A percentile compares a stretch with the other conserved stretches of the same genome.
phyloP scores from a whole-genome alignment of 2,113 vertebrate genomes.

The Chascanopsetta lugubris region DNA sequence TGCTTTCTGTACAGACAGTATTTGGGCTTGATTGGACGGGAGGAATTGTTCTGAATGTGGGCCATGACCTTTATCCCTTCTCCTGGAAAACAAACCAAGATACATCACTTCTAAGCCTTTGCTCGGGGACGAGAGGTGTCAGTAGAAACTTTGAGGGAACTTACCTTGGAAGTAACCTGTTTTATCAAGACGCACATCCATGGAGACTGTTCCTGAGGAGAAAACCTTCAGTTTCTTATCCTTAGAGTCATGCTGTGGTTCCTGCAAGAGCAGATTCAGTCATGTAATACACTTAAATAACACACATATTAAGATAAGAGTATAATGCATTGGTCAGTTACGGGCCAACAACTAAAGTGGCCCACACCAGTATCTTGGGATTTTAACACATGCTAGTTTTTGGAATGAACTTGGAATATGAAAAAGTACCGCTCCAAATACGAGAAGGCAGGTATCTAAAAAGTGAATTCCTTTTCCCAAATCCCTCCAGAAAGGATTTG shows the following conservation, averaged over 20 bases:
- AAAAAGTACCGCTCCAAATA: not conserved
- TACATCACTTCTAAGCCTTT: not conserved
- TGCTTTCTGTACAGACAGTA: slow-evolving; percentile 74
- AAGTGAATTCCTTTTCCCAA: not conserved
- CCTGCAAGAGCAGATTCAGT: slow-evolving; percentile 49
- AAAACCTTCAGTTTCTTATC: slow-evolving; percentile 74
- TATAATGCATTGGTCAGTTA: not conserved
- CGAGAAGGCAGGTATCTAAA: not conserved
- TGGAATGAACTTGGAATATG: not conserved
- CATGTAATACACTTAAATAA: not conserved
- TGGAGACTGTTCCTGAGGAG: slow-evolving; percentile 68
- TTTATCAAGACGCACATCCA: slow-evolving; percentile 75
- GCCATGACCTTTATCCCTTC: slow-evolving; percentile 67
- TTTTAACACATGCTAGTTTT: not conserved
- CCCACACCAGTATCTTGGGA: too few species aligned
- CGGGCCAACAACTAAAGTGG: not conserved
- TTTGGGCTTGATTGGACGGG: slow-evolving; percentile 74
- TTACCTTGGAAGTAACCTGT: slow-evolving; percentile 67
- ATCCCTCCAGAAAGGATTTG: not conserved
- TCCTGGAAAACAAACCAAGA: slow-evolving; percentile 44
- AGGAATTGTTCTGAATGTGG: slow-evolving; percentile 71
- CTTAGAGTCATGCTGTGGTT: slow-evolving; percentile 64
- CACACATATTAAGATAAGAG: not conserved
- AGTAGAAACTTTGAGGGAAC: not conserved
- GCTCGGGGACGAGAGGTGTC: not conserved